Base-by-base conservation (phyloP, 1,140 invertebrate species). In the Tribolium madens region DNA sequence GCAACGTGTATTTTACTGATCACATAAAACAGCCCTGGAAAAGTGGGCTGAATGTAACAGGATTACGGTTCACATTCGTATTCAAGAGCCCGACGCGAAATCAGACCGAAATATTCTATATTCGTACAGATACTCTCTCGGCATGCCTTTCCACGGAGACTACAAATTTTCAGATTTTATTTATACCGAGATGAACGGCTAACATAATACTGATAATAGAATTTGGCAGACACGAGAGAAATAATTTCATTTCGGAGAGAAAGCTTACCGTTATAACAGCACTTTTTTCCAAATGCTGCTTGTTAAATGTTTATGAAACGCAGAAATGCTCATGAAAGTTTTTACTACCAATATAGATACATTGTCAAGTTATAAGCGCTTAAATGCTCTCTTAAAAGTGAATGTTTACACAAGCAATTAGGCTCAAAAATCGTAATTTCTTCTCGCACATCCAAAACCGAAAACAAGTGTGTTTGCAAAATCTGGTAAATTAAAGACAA, bases 1-100 rank as follows among this genome's bases (percentile, higher is more conserved):
- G 79, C 79, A 80, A 80, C 79, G 79, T 80, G 73, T 80, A 80
- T 80, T 80, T 80, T 80, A 80, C 76, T 76, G 76, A 78, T 80
- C 76, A 78, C 52, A 80, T 80, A 80, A 80, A 80, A 80, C 79
- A 73, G 52, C 71, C 48, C 48, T 42, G 71, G 17, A 73, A 73
- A 73, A 73, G 71, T 73, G 71, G 71, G 71, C 71, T 73, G 47
- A 52, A 52, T 73, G 71, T 73, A 73, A 73, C 71, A 53, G 71
- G 71, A 73, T 73, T 73, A 73, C 71, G 50, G 71, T 36, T 71
- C 68, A 47, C 68, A 73, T 73, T 73, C 71, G 71, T 73, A 73
- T 73, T 73, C 71, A 73, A 26, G 48, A 73, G 50, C 52, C 70
- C 12, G 46, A 33, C 68, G 26, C 47, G 42, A 71, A 71, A 71